Base-by-base conservation (phyloP, 2,888 invertebrate species). In the Tubulanus polymorphus region DNA sequence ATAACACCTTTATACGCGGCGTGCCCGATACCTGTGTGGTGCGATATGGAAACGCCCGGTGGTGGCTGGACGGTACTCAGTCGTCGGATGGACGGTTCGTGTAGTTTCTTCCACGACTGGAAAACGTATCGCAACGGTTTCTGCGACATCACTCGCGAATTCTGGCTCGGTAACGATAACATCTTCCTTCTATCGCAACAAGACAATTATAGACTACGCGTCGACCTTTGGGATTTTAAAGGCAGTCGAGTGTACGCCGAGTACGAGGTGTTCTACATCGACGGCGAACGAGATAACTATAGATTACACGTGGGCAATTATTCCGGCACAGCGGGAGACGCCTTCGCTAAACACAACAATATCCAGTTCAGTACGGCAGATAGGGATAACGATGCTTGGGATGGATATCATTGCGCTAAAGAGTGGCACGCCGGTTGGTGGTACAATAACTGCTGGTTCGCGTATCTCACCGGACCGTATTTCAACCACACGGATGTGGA, bases 381-480 rank as follows among this genome's bases (percentile, higher is more conserved):
- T 76, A 86, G 85, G 46, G 94, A 95, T 76, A 85, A 92, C 69
- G 94, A 95, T 73, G 89, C 88, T 65, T 91, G 91, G 55, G 58
- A 61, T 3, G 72, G 72, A 23, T 90, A 91, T 25, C 88, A 93
- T 79, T 94, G 94, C 81, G 93, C 93, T 48, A 87, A 85, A 59
- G 92, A 92, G 81, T 94, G 93, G 83, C 90, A 90, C 75, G 93
- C 92, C 20, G 94, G 94, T 35, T 94, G 93, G 93, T 94, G 94
- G 94, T 94, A 89, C 82, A 90, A 91, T 58, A 92, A 93, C 79
- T 94, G 94, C 81, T 93, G 93, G 80, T 92, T 91, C 72, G 92
- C 90, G 26, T 93, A 93, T 81, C 85, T 94, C 61, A 94, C 94
- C 75, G 94, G 93, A 15, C 87, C 88, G 66, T 93, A 92, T 79